Evolutionary conservation across 2,797 vertebrate species (phyloP).

Genomic region (Scolopax rusticola): DNA sequence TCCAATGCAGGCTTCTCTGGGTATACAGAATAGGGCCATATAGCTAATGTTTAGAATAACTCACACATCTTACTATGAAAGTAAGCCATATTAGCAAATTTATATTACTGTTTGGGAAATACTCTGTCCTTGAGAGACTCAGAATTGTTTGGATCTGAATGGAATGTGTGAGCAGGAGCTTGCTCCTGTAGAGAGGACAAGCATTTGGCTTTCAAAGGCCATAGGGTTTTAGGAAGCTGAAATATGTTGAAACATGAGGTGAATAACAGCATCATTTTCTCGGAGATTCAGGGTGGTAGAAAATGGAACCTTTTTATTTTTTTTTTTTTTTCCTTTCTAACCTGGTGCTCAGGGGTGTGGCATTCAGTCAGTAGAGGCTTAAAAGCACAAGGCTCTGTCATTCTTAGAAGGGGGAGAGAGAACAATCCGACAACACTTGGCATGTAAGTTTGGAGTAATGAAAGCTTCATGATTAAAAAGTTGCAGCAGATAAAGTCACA

Average conservation of each 20-base stretch:
- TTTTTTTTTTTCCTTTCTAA: not conserved
- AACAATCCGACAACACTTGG: not conserved
- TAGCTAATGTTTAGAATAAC: not conserved
- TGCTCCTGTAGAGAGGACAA: not conserved
- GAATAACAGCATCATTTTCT: not conserved
- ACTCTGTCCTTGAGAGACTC: not conserved
- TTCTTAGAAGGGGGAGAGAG: not conserved
- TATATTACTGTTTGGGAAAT: not conserved
- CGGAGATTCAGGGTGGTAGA: not conserved
- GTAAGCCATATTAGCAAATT: fast-evolving
- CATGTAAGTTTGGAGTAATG: not conserved
- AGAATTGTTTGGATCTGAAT: not conserved
- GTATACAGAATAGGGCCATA: not conserved
- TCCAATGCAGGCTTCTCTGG: not conserved
- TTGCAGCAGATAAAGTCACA: not conserved
- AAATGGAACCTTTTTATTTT: not conserved
- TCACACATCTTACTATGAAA: not conserved
- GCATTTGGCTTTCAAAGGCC: not conserved
- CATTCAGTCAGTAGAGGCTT: not conserved
- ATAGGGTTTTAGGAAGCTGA: not conserved
- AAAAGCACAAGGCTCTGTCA: not conserved
- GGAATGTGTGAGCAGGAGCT: not conserved
- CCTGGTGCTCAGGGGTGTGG: not conserved
- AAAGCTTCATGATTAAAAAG: not conserved
- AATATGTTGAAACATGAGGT: not conserved